Evolutionary conservation across 2,888 invertebrate genomes (phyloP).

Genomic region (Ormyrus nitidulus): DNA sequence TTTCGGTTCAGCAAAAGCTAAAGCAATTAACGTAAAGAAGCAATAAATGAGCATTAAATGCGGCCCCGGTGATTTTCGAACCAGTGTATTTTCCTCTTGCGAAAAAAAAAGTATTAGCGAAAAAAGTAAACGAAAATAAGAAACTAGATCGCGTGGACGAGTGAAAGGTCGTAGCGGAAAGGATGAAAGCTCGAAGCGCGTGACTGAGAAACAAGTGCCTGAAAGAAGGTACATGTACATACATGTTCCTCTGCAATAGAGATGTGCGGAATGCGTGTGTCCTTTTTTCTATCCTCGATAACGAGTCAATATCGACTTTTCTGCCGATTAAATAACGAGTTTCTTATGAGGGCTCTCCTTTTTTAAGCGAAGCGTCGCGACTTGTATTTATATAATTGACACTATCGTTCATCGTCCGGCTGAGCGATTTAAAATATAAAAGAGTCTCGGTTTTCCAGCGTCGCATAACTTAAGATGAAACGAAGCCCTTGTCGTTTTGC

Average conservation of each 20-base stretch:
- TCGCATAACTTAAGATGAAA: conserved; percentile 14
- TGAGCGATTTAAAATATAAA: conserved; percentile 14
- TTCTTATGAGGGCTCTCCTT: conserved; percentile 45
- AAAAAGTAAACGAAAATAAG: conserved; percentile 29
- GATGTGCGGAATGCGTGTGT: conserved; percentile 36
- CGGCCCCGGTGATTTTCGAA: conserved; percentile 13
- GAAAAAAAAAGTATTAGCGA: neutral
- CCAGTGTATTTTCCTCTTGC: conserved; percentile 1
- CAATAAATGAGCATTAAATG: neutral
- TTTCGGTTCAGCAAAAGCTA: too few relatives aligned
- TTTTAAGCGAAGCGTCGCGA: conserved; percentile 33
- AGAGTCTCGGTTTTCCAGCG: conserved; percentile 20
- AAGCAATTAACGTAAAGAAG: too few relatives aligned
- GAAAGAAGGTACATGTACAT: conserved; percentile 44
- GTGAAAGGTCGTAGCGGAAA: conserved; percentile 31
- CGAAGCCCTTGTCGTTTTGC: conserved; percentile 42
- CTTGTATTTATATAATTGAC: conserved; percentile 36
- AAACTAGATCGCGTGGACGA: conserved; percentile 48
- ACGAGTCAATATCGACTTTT: conserved; percentile 61
- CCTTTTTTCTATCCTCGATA: conserved; percentile 58
- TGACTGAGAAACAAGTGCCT: conserved; percentile 47
- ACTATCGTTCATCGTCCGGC: conserved; percentile 26
- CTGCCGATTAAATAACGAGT: conserved; percentile 59
- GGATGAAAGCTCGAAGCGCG: conserved; percentile 41
- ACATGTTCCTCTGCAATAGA: conserved; percentile 59